Conservation (phyloP, 2,888 invertebrate species). For the Hermaeophaga mercurialis region DNA sequence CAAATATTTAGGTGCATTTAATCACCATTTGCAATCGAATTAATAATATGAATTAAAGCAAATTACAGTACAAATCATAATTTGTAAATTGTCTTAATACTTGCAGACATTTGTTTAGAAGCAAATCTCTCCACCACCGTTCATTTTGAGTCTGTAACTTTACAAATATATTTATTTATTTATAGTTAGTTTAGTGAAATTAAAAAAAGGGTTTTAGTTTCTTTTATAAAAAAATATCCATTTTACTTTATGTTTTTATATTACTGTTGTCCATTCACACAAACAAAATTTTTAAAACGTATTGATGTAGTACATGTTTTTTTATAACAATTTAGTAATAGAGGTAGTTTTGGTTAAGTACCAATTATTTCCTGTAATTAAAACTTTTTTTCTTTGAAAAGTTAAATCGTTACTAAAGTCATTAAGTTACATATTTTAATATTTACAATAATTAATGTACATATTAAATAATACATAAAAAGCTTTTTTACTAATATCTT, state of each 20-base stretch:
- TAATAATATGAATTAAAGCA: too few relatives aligned
- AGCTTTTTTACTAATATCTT: slow-evolving; percentile 20
- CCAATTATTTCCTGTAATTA: slow-evolving; percentile 14
- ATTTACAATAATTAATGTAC: slow-evolving; percentile 22
- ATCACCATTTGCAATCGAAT: too few relatives aligned
- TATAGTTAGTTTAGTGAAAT: too few relatives aligned
- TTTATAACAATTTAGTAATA: slow-evolving; percentile 13
- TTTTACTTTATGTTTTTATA: slow-evolving; percentile 1
- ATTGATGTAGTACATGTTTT: slow-evolving; percentile 1
- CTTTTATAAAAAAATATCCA: too few relatives aligned
- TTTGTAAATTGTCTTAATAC: too few relatives aligned
- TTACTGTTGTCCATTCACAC: slow-evolving; percentile 3
- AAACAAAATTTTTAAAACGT: slow-evolving; percentile 1
- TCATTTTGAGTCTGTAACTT: too few relatives aligned
- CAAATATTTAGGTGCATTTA: too few relatives aligned
- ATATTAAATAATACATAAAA: slow-evolving; percentile 23
- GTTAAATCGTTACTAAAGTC: neutral
- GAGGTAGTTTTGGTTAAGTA: slow-evolving; percentile 24
- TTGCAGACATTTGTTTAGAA: too few relatives aligned
- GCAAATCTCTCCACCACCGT: too few relatives aligned
- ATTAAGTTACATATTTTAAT: slow-evolving; percentile 22
- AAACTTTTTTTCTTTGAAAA: slow-evolving; percentile 2
- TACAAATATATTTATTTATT: too few relatives aligned
- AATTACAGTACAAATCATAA: too few relatives aligned
- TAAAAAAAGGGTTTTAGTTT: too few relatives aligned